phyloP scores from a whole-genome alignment of 2,113 vertebrate genomes.

The Picathartes gymnocephalus region DNA sequence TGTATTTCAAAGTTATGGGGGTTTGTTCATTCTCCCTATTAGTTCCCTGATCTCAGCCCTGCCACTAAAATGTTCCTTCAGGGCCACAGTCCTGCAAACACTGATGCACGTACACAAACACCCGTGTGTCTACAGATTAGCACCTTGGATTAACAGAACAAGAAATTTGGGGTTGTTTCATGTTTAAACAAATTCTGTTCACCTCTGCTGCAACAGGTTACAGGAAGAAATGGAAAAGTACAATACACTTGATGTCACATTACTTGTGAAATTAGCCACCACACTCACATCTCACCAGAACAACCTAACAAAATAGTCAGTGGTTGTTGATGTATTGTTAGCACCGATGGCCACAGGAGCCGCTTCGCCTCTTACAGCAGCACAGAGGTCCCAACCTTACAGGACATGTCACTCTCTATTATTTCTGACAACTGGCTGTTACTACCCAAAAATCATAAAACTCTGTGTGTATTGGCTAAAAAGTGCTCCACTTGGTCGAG shows the following conservation, averaged over 20 bases:
- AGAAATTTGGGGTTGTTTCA: background rate
- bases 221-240: constrained; percentile 71
- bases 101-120: background rate
- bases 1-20: constrained; percentile 37
- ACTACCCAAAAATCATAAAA: constrained; percentile 45
- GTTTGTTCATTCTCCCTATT: constrained; percentile 37
- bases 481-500: background rate
- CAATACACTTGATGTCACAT: constrained; percentile 61
- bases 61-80: constrained; percentile 28
- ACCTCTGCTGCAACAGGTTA: constrained; percentile 60
- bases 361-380: constrained; percentile 37
- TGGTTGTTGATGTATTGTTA: constrained; percentile 69
- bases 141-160: constrained; percentile 38
- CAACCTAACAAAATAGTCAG: constrained; percentile 23
- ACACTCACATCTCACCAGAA: constrained; percentile 59
- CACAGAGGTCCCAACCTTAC: constrained; percentile 3
- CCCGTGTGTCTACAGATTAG: background rate
- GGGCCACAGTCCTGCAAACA: background rate
- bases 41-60: constrained; percentile 48
- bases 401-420: background rate
- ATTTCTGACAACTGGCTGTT: constrained; percentile 38
- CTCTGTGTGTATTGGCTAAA: background rate
- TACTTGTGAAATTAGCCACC: constrained; percentile 67
- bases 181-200: constrained; percentile 56
- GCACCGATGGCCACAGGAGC: constrained; percentile 72